phyloP scores from a whole-genome alignment of 2,797 vertebrate species.

The Anguilla megastoma region DNA sequence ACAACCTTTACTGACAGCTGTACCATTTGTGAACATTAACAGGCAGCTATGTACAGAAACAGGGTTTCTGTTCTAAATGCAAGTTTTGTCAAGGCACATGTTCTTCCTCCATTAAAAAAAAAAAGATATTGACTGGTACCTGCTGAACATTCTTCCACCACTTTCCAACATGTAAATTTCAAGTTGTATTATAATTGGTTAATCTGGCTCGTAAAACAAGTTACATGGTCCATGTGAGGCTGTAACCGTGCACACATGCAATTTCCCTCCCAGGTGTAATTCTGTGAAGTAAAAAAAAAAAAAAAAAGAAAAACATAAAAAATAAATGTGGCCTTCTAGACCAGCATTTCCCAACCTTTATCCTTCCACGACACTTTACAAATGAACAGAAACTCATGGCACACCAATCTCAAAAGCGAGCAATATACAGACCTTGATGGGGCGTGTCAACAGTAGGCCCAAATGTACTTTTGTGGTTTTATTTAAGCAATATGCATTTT shows the following conservation, averaged over 20 bases:
- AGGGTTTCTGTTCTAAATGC: constrained; percentile 36
- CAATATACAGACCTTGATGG: too few species aligned
- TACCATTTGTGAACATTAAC: constrained; percentile 42
- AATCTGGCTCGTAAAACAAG: background rate
- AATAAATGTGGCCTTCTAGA: constrained; percentile 17
- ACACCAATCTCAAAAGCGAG: too few species aligned
- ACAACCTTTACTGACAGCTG: constrained; percentile 34
- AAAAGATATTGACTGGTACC: constrained; percentile 28
- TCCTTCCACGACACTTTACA: too few species aligned
- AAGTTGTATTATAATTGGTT: constrained; percentile 21
- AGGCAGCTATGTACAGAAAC: constrained; percentile 51
- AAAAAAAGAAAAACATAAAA: background rate
- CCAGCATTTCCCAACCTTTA: background rate
- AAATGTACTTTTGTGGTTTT: too few species aligned
- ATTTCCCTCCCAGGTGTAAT: constrained; percentile 9
- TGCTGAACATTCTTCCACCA: constrained; percentile 19
- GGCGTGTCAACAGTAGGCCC: too few species aligned
- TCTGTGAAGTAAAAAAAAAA: background rate
- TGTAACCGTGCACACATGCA: background rate
- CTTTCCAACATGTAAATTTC: constrained; percentile 27
- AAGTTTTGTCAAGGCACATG: constrained; percentile 55
- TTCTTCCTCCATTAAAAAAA: constrained; percentile 38
- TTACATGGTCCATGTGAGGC: constrained; percentile 12
- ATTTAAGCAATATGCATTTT: too few species aligned
- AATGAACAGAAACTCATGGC: too few species aligned